Conservation (phyloP, 2,888 invertebrate species). For the Teinopalpus imperialis region DNA sequence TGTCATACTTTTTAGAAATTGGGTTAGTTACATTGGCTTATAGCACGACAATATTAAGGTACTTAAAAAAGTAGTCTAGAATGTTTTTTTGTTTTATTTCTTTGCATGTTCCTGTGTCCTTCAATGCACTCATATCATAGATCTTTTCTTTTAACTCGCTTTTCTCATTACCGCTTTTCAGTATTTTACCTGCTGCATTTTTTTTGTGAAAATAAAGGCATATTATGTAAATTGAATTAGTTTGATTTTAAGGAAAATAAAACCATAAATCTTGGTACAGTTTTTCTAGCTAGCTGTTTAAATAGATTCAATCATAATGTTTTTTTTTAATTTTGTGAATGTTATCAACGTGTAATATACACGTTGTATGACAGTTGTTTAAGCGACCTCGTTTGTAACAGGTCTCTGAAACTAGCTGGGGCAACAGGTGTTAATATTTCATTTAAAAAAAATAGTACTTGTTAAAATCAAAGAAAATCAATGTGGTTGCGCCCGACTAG, state of each 20-base stretch:
- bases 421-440: background rate
- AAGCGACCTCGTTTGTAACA: slow-evolving; percentile 43
- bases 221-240: slow-evolving; percentile 10
- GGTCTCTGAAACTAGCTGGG: slow-evolving; percentile 37
- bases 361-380: slow-evolving; percentile 46
- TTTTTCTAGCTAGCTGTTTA: slow-evolving; percentile 41
- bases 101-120: slow-evolving; percentile 71
- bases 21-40: slow-evolving; percentile 4
- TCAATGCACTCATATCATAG: slow-evolving; percentile 77
- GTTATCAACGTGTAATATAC: slow-evolving; percentile 61
- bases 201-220: slow-evolving; percentile 40
- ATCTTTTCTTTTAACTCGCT: slow-evolving; percentile 55
- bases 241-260: slow-evolving; percentile 29
- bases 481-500: slow-evolving; percentile 11
- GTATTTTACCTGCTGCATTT: slow-evolving; percentile 66
- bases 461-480: slow-evolving; percentile 3
- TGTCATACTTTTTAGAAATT: slow-evolving; percentile 3
- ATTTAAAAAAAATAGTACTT: background rate
- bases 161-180: slow-evolving; percentile 58
- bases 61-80: slow-evolving; percentile 15
- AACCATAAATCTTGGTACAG: slow-evolving; percentile 46
- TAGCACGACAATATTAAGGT: slow-evolving; percentile 6
- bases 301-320: slow-evolving; percentile 49
- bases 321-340: slow-evolving; percentile 52
- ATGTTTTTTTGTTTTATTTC: slow-evolving; percentile 36